phyloP scores from a whole-genome alignment of 2,888 invertebrate species.

The Tuberolachnus salignus region DNA sequence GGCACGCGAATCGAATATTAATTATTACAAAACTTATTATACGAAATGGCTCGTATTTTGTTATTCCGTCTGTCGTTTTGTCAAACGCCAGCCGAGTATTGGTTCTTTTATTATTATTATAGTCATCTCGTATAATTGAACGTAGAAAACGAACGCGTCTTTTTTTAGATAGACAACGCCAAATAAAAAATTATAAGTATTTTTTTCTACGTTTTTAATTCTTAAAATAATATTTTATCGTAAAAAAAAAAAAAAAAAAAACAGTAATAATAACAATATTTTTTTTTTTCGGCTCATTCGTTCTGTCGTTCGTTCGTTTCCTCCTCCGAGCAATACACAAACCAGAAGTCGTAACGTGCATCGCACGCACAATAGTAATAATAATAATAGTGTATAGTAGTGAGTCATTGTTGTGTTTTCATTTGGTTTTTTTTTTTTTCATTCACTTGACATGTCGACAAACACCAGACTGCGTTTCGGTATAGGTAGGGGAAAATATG shows the following conservation, averaged over 20 bases:
- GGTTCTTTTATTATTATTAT: too few species aligned
- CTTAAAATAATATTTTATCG: too few species aligned
- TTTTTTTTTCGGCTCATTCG: background rate
- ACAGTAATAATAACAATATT: background rate
- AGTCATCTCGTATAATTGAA: background rate
- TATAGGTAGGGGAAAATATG: background rate
- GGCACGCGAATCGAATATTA: conserved; percentile 46
- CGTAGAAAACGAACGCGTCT: background rate
- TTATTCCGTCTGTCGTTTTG: conserved; percentile 17
- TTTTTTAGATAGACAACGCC: conserved; percentile 5
- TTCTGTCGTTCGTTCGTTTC: background rate
- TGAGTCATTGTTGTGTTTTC: conserved; percentile 44
- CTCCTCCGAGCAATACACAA: conserved; percentile 6
- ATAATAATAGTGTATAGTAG: background rate
- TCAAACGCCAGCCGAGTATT: conserved; percentile 7
- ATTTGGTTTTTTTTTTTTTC: background rate
- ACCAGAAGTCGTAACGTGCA: conserved; percentile 37
- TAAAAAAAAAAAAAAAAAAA: background rate
- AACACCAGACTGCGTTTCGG: conserved; percentile 22
- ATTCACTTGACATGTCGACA: conserved; percentile 3
- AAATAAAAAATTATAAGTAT: background rate
- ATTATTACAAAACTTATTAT: background rate
- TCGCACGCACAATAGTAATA: too few species aligned
- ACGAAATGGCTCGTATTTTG: conserved; percentile 11
- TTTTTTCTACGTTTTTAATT: too few species aligned